These are phyloP conservation scores for Epinotia nisella DNA, from an alignment of 2,888 invertebrate genomes.

Conservation along the genomic window DNA sequence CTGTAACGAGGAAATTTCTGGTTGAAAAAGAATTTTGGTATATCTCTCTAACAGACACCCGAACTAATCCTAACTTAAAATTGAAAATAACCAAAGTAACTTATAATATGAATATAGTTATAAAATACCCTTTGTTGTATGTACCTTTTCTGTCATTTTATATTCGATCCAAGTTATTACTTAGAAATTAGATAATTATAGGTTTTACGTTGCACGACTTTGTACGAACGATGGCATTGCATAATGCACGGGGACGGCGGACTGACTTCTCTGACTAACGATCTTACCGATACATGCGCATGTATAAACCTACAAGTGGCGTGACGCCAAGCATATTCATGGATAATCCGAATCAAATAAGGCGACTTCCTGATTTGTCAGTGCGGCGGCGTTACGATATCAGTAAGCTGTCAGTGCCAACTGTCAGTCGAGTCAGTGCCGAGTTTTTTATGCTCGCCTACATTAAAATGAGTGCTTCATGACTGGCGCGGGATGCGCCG, in stretches of 20 bases:
- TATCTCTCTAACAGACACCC: too few species aligned
- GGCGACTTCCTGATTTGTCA: background rate
- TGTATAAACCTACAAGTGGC: background rate
- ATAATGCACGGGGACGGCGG: constrained; percentile 1
- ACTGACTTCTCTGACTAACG: background rate
- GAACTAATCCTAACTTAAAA: too few species aligned
- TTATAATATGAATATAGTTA: too few species aligned
- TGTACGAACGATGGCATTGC: constrained; percentile 7
- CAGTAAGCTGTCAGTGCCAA: too few species aligned
- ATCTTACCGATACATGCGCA: background rate
- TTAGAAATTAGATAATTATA: background rate
- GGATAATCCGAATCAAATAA: background rate
- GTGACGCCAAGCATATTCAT: background rate
- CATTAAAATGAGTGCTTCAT: too few species aligned
- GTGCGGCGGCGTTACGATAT: too few species aligned
- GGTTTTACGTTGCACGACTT: background rate
- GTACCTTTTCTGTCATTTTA: background rate
- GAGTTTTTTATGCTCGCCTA: too few species aligned
- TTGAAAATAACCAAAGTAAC: too few species aligned
- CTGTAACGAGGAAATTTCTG: background rate
- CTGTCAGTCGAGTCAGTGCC: too few species aligned
- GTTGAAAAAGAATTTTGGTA: too few species aligned
- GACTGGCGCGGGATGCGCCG: too few species aligned
- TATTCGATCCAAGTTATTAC: background rate
- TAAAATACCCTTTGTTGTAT: too few species aligned